Base-by-base conservation (phyloP, 2,797 vertebrate species). In the Myiotriccus ornatus region DNA sequence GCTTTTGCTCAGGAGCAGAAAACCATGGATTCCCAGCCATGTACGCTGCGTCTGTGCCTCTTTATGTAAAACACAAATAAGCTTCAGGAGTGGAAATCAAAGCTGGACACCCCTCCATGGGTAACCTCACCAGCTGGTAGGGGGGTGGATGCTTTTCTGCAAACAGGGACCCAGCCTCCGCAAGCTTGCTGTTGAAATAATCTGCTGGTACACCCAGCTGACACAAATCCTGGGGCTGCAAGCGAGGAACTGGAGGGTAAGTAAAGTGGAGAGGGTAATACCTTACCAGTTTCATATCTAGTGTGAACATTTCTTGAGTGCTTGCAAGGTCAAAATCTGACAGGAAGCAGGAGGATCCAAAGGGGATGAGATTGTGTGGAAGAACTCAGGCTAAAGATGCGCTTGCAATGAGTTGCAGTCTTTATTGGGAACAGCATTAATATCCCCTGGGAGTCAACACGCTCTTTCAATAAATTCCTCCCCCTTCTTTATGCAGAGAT, bases 31-130 rank as follows among this genome's bases (percentile, higher is more conserved):
- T 77, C 41, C 16, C 4, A 6, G 19, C 49, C 37, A 4, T 0
- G 6, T 22, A 1, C 0, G 0, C 16, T 24, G 52, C 0, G 0
- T 35, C 34, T 0, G 0, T 55, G 39, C 18, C 49, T 57, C 64
- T 55, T 52, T 14, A 10, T 37, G 39, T 49, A 55, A 65, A 67
- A 59, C 6, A n/a, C 1, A 74, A 59, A 6, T 3, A 60, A 30
- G 11, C 49, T 47, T 70, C 55, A 80, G 64, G 35, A 83, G 43
- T 44, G 62, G 43, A 83, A 84, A 23, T 55, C n/a, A 35, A 84
- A 84, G 39, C 43, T 87, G 55, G n/a, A 27, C 27, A 12, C 1
- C 2, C 21, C 17, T 23, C 10, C 21, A 14, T 24, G 19, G 20
- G 25, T 20, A 57, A 23, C 37, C 18, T 74, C 37, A 68, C 47